Evolutionary conservation across 2,113 vertebrate species (phyloP).

Genomic region (Climacteris rufus): DNA sequence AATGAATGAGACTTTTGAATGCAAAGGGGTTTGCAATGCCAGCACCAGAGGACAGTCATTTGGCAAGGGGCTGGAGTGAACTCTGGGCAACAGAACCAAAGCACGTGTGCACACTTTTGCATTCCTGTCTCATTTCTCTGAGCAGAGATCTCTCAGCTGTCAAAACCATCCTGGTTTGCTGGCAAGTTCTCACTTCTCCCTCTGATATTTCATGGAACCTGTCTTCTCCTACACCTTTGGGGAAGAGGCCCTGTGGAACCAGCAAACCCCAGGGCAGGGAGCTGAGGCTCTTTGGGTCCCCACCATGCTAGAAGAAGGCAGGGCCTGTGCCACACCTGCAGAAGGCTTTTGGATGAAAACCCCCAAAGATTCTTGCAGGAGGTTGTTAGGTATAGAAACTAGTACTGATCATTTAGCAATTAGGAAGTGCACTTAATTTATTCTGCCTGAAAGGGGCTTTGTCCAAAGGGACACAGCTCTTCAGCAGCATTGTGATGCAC

Average conservation of each 20-base stretch:
- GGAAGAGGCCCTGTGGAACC: not conserved
- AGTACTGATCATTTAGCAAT: not conserved
- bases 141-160: not conserved
- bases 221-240: not conserved
- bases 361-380: not conserved
- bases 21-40: not conserved
- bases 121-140: not conserved
- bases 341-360: not conserved
- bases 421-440: not conserved
- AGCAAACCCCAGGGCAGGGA: not conserved
- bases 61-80: not conserved
- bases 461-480: not conserved
- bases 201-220: not conserved
- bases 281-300: not conserved
- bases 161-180: not conserved
- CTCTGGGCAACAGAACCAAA: not conserved
- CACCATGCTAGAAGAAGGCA: not conserved
- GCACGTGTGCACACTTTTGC: rapidly evolving
- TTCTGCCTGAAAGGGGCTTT: not conserved
- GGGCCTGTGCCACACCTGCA: not conserved
- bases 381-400: not conserved
- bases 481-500: not conserved
- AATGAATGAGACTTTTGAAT: not conserved
- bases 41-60: not conserved
- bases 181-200: not conserved